These are phyloP conservation scores for Agelastica alni DNA, from an alignment of 2,888 invertebrate species.

Conservation along the genomic window DNA sequence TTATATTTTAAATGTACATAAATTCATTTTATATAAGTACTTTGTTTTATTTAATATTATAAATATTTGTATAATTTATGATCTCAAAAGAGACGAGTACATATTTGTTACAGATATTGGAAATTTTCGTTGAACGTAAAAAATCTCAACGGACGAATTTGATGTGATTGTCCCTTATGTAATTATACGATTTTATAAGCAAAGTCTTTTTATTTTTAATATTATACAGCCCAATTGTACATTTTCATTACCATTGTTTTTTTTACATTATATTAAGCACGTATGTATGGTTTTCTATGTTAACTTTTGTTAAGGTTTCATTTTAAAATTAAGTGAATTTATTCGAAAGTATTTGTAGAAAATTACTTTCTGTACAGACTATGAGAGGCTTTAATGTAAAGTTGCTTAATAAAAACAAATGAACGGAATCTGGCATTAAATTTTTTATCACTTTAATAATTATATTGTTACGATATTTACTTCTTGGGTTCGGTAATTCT, in stretches of 20 bases:
- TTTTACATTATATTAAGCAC: background rate
- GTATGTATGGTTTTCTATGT: background rate
- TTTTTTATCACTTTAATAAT: too few relatives aligned
- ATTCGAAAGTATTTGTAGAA: constrained; percentile 39
- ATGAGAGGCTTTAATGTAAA: constrained; percentile 56
- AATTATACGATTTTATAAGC: constrained; percentile 21
- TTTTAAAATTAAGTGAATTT: background rate
- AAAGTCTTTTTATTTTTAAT: background rate
- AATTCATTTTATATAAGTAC: too few relatives aligned
- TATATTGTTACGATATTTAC: too few relatives aligned
- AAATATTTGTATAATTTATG: too few relatives aligned
- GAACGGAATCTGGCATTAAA: constrained; percentile 30
- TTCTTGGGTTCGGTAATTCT: too few relatives aligned
- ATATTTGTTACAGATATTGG: too few relatives aligned
- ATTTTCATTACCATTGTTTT: background rate
- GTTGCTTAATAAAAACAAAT: constrained; percentile 55
- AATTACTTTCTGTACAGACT: constrained; percentile 56
- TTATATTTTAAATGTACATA: too few relatives aligned
- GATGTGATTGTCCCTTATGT: too few relatives aligned
- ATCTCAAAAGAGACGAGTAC: too few relatives aligned
- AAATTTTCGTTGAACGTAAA: too few relatives aligned
- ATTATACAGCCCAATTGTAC: background rate
- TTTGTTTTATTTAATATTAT: too few relatives aligned
- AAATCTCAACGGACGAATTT: too few relatives aligned
- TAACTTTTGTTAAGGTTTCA: background rate